These are phyloP conservation scores for Sycophila sp. DNA, from an alignment of 1,140 invertebrate genomes.

Conservation along the genomic window DNA sequence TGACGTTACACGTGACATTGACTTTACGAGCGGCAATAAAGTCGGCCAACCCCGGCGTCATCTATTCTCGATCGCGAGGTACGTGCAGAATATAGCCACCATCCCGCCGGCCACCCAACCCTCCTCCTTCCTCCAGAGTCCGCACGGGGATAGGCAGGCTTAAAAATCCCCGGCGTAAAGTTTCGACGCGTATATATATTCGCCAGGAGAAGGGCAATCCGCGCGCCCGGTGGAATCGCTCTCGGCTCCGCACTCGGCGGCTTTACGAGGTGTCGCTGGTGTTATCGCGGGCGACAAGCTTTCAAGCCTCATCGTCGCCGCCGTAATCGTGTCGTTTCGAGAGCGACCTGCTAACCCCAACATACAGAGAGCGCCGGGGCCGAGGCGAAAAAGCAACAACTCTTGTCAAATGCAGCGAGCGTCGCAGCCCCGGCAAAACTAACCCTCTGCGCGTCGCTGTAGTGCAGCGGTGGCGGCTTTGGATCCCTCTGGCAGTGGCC, in stretches of 20 bases:
- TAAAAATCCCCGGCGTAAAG: conserved; percentile 11
- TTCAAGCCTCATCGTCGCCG: conserved; percentile 12
- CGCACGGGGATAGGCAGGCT: too few species aligned
- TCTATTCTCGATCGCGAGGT: conserved; percentile 8
- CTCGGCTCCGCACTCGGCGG: background rate
- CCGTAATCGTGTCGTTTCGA: background rate
- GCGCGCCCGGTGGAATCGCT: background rate
- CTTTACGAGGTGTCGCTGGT: conserved; percentile 27
- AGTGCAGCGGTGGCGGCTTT: background rate
- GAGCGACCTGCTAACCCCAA: too few species aligned
- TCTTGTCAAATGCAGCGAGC: conserved; percentile 14
- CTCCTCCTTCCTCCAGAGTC: too few species aligned
- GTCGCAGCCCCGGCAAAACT: too few species aligned
- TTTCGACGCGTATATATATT: background rate
- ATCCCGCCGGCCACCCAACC: too few species aligned
- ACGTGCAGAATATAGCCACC: background rate
- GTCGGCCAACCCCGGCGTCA: background rate
- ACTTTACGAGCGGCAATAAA: conserved; percentile 33
- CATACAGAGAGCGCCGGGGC: background rate
- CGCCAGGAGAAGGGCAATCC: background rate
- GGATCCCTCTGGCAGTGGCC: conserved; percentile 1
- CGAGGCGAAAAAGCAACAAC: conserved; percentile 24
- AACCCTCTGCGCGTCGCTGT: background rate
- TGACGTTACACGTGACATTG: conserved; percentile 32
- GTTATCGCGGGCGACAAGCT: conserved; percentile 10